A percentile compares a stretch with the other conserved stretches of the same genome.
Evolutionary conservation across 2,113 vertebrate genomes (phyloP).

Genomic region (Calypte anna): DNA sequence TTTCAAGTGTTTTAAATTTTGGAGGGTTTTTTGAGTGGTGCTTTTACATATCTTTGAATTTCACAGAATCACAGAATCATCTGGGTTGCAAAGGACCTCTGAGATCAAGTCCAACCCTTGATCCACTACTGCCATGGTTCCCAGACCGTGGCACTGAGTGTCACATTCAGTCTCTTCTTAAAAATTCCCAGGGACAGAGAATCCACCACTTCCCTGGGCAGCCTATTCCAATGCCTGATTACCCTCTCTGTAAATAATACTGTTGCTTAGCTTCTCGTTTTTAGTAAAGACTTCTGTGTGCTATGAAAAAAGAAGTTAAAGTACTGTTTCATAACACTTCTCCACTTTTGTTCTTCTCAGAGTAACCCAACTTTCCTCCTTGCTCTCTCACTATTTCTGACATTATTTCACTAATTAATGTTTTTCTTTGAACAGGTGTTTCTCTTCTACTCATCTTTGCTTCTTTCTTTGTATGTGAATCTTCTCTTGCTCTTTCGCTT

Average conservation of each 20-base stretch:
- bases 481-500: neutral
- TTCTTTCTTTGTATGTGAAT: slow-evolving; percentile 30
- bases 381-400: slow-evolving; percentile 43
- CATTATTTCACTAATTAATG: slow-evolving; percentile 59
- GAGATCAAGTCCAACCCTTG: too few species aligned
- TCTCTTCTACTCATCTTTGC: slow-evolving; percentile 45
- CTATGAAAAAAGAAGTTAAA: neutral
- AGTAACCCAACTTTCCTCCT: slow-evolving; percentile 45
- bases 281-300: neutral
- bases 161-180: too few species aligned
- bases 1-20: neutral
- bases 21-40: neutral
- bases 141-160: too few species aligned
- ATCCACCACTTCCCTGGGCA: too few species aligned
- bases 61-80: neutral
- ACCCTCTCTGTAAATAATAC: neutral
- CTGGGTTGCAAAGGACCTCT: too few species aligned
- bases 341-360: slow-evolving; percentile 52
- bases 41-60: neutral
- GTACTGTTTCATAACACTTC: slow-evolving; percentile 13
- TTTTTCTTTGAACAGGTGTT: slow-evolving; percentile 62
- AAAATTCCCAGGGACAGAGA: too few species aligned
- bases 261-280: neutral
- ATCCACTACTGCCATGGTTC: too few species aligned
- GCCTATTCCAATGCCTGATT: too few species aligned